These are phyloP conservation scores for Silurus glanis DNA, from an alignment of 2,113 vertebrate genomes.

Conservation along the genomic window DNA sequence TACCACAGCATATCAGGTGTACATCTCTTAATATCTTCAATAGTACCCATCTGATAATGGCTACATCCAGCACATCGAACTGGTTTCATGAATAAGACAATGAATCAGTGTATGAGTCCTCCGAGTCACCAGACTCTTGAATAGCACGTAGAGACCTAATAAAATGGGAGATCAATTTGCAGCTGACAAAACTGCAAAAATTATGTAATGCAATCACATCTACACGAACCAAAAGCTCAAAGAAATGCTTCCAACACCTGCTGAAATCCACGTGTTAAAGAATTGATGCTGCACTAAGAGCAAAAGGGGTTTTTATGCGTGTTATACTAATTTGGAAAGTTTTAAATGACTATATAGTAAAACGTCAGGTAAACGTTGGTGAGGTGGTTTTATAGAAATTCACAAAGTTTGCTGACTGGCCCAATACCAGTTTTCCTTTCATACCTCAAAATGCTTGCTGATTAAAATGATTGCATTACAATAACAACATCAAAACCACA, in stretches of 20 bases:
- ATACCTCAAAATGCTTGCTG: not conserved
- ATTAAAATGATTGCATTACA: too few species aligned
- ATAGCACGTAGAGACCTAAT: not conserved
- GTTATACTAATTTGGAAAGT: not conserved
- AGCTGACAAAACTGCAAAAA: not conserved
- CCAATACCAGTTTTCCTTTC: not conserved
- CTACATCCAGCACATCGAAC: not conserved
- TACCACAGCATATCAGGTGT: too few species aligned
- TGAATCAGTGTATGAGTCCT: not conserved
- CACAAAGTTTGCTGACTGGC: not conserved
- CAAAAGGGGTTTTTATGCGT: not conserved
- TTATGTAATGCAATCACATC: not conserved
- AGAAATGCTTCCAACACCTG: not conserved
- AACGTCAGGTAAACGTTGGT: not conserved
- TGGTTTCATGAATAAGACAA: not conserved
- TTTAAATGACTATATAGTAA: not conserved
- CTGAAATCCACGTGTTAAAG: not conserved
- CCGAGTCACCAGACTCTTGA: not conserved
- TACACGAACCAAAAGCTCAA: not conserved
- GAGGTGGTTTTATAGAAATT: not conserved
- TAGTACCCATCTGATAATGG: not conserved
- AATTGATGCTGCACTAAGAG: not conserved
- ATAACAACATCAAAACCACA: too few species aligned
- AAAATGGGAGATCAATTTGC: not conserved
- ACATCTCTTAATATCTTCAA: not conserved